Base-by-base conservation (phyloP, 53 echinoderm and acorn worm species). In the Echinarachnius parma region DNA sequence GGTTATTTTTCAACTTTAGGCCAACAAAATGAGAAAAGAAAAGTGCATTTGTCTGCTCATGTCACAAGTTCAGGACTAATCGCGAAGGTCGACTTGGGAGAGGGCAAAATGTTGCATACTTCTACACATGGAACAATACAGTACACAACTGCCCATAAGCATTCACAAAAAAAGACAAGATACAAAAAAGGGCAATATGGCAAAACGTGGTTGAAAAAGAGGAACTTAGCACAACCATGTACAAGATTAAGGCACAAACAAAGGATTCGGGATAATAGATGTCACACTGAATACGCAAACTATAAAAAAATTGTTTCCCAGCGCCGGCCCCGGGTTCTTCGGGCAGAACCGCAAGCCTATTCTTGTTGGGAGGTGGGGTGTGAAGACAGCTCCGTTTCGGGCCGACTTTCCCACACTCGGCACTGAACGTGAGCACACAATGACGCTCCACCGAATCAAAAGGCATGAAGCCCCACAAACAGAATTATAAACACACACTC, bases 291-390 rank as follows among this genome's bases (percentile, higher is more conserved):
- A 68, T 68, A 68, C 49, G 68, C 52, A 34, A 49, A n/a, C n/a
- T n/a, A n/a, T n/a, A n/a, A n/a, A n/a, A n/a, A n/a, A 68, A 50
- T 49, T 52, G 52, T 68, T 68, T 68, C 68, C 68, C 68, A 68
- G 52, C 52, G 68, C 68, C 52, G 34, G 29, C 34, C n/a, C n/a
- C 31, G 33, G 49, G 27, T 27, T 34, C 34, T 68, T 31, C 68
- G 34, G 68, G 68, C 68, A 34, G 68, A 68, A 68, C 68, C 52
- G n/a, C 30, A 50, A 25, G 53, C 32, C 68, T 34, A 35, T 68
- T 68, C 68, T 50, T 68, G 23, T 68, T 68, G 68, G 68, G 68
- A 68, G 68, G 31, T 52, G 68, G 52, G 34, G 68, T 68, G 68
- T 68, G 68, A 68, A 68, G 28, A 5, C 50, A 22, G 31, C 31